These are phyloP conservation scores for Nymphalis c-album DNA, from an alignment of 2,888 invertebrate genomes.

Conservation along the genomic window DNA sequence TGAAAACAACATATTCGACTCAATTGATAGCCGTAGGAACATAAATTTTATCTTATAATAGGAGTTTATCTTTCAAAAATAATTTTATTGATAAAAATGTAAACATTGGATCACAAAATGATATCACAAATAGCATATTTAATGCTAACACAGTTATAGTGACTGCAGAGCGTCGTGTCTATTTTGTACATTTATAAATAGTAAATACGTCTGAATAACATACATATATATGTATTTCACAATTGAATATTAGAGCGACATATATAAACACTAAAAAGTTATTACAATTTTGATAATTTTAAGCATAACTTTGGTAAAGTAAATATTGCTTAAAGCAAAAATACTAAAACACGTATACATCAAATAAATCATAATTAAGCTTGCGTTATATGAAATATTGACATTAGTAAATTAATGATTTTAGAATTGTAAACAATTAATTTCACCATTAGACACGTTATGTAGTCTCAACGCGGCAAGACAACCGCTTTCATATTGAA, in stretches of 20 bases:
- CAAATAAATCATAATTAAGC: not conserved
- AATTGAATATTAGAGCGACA: too few relatives aligned
- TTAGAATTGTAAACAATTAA: too few relatives aligned
- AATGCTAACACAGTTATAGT: not conserved
- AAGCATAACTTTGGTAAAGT: conserved; percentile 14
- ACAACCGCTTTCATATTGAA: too few relatives aligned
- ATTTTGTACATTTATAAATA: conserved; percentile 3
- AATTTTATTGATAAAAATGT: conserved; percentile 11
- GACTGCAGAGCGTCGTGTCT: not conserved
- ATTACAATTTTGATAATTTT: not conserved
- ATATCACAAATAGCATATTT: conserved; percentile 21
- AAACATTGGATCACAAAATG: conserved; percentile 21
- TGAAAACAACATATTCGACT: conserved; percentile 5
- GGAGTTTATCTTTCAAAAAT: conserved; percentile 4
- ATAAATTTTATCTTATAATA: conserved; percentile 13
- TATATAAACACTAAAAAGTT: not conserved
- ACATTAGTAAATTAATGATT: too few relatives aligned
- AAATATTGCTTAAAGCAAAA: conserved; percentile 11
- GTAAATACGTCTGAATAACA: not conserved
- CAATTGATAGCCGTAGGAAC: conserved; percentile 16
- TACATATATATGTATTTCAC: not conserved
- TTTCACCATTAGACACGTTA: too few relatives aligned
- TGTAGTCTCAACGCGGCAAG: too few relatives aligned
- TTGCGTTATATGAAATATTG: not conserved
- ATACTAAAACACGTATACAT: conserved; percentile 5